A percentile compares a stretch with the other conserved stretches of the same genome.
phyloP scores from a whole-genome alignment of 2,797 vertebrate genomes.

The Poeciliopsis infans region DNA sequence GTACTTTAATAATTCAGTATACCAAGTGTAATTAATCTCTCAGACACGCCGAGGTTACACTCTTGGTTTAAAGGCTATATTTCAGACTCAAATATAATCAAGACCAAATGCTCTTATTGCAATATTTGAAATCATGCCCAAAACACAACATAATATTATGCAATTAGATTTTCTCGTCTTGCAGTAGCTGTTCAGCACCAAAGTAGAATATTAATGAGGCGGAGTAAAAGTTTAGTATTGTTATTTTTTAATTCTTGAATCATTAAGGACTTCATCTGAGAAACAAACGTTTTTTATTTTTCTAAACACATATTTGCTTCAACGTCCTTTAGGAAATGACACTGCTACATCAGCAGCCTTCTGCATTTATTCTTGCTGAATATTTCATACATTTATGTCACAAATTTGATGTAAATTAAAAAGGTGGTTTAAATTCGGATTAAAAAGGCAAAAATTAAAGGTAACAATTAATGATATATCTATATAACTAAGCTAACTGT shows the following conservation, averaged over 20 bases:
- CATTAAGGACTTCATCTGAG: neutral
- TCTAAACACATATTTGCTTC: neutral
- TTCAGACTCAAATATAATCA: neutral
- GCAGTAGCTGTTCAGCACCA: neutral
- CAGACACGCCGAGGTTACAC: neutral
- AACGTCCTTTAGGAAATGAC: neutral
- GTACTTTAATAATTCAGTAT: constrained; percentile 12
- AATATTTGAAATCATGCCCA: neutral
- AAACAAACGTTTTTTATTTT: neutral
- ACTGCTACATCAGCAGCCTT: neutral
- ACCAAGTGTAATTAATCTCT: neutral
- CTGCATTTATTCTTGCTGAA: neutral
- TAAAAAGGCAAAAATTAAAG: neutral
- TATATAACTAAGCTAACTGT: neutral
- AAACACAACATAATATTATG: neutral
- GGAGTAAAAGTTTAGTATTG: neutral
- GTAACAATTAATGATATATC: neutral
- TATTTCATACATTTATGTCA: neutral
- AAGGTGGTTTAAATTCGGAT: neutral
- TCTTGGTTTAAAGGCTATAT: constrained; percentile 8
- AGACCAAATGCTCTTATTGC: neutral
- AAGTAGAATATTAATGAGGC: neutral
- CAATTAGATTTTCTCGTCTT: constrained; percentile 8
- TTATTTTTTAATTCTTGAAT: neutral
- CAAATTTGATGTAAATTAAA: too few relatives aligned